Conservation (phyloP, 1,140 invertebrate species). For the Tetragnatha versicolor region DNA sequence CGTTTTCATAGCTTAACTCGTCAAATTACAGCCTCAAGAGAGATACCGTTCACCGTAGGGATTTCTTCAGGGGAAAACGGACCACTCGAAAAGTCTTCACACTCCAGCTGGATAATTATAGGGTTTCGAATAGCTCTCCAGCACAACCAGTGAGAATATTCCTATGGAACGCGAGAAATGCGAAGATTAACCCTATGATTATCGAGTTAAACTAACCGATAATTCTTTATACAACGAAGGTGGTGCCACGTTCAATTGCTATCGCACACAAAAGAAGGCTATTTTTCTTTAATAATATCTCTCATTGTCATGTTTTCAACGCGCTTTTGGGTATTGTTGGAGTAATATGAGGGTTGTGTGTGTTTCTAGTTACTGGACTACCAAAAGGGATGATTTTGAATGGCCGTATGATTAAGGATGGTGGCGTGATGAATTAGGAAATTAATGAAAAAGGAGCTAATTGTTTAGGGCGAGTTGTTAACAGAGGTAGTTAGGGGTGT, state of each 20-base stretch:
- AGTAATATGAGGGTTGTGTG: too few species aligned
- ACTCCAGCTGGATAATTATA: conserved; percentile 16
- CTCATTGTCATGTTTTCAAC: conserved; percentile 36
- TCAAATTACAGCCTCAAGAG: too few species aligned
- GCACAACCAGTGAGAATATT: not conserved
- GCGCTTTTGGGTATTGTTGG: conserved; percentile 16
- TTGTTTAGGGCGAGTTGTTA: too few species aligned
- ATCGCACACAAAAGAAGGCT: not conserved
- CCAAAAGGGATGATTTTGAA: too few species aligned
- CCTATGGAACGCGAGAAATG: not conserved
- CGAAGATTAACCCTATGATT: conserved; percentile 18
- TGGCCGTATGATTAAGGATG: too few species aligned
- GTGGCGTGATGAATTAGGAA: too few species aligned
- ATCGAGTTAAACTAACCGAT: conserved; percentile 47
- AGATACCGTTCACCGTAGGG: not conserved
- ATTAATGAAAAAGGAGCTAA: too few species aligned
- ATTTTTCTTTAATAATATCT: conserved; percentile 29
- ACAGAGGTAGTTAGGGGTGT: too few species aligned
- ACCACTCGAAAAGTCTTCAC: not conserved
- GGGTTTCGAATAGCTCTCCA: conserved; percentile 15
- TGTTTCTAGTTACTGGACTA: too few species aligned
- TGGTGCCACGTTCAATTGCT: not conserved
- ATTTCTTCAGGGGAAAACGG: not conserved
- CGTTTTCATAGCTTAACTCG: too few species aligned
- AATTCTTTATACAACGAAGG: not conserved